Conservation (phyloP, 2,113 vertebrate species). For the Pygoscelis adeliae region DNA sequence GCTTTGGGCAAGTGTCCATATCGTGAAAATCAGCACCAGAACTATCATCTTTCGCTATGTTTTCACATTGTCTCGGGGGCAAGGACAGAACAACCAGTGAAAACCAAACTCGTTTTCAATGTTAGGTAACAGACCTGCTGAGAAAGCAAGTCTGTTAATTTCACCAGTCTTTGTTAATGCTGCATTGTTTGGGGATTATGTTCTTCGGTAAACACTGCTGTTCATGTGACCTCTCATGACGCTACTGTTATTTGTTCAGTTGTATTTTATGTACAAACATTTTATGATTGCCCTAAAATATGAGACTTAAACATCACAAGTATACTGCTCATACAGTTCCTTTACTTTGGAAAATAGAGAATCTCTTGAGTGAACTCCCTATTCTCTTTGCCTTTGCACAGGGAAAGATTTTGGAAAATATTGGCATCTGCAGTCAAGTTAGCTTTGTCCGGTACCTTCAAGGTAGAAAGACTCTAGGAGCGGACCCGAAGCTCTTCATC, state of each 20-base stretch:
- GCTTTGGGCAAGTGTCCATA: not conserved
- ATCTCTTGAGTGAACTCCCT: not conserved
- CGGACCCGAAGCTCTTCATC: slow-evolving; percentile 69
- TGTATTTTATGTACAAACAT: not conserved
- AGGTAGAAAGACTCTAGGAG: not conserved
- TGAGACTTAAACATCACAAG: rapidly evolving
- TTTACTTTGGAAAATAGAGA: not conserved
- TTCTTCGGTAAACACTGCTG: not conserved
- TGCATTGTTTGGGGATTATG: not conserved
- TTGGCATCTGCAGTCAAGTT: slow-evolving; percentile 78
- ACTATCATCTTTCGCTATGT: rapidly evolving
- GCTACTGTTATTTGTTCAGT: not conserved
- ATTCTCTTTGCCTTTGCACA: slow-evolving; percentile 36
- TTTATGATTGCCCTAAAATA: not conserved
- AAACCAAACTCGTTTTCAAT: not conserved
- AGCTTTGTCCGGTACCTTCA: slow-evolving; percentile 72
- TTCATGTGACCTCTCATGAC: not conserved
- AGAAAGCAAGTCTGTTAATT: not conserved
- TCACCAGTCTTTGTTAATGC: not conserved
- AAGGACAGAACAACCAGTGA: not conserved
- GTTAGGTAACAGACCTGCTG: not conserved
- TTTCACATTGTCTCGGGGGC: not conserved
- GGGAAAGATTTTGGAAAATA: slow-evolving; percentile 81
- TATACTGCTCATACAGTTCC: not conserved
- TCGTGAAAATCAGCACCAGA: not conserved